Percentiles rank a stretch among this genome's conserved stretches.
phyloP scores from a whole-genome alignment of 2,888 invertebrate species.

The Polyommatus iphigenia region DNA sequence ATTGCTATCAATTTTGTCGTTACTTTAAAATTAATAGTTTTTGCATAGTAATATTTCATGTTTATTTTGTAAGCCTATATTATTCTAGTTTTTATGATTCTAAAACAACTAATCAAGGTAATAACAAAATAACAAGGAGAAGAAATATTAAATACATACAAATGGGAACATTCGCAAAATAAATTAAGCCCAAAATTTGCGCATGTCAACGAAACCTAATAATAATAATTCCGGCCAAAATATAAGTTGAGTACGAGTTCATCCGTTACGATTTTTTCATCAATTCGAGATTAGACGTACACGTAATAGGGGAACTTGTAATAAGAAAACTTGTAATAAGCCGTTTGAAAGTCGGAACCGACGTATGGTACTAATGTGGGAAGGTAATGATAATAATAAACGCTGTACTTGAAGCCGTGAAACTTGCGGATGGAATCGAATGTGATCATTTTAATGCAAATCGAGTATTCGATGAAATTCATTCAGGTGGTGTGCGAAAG shows the following conservation, averaged over 20 bases:
- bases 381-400: slow-evolving; percentile 41
- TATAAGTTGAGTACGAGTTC: neutral
- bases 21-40: neutral
- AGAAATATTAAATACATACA: too few species aligned
- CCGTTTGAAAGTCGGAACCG: slow-evolving; percentile 68
- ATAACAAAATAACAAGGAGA: neutral
- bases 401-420: neutral
- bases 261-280: slow-evolving; percentile 55
- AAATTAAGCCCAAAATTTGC: neutral
- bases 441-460: slow-evolving; percentile 22
- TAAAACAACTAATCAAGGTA: too few species aligned
- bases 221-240: neutral
- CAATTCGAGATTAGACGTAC: slow-evolving; percentile 56
- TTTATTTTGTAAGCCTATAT: too few species aligned
- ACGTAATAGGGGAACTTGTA: slow-evolving; percentile 75
- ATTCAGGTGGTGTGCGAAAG: slow-evolving; percentile 11
- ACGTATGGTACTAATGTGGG: slow-evolving; percentile 68
- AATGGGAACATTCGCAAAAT: neutral
- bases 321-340: slow-evolving; percentile 78
- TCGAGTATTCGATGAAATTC: neutral
- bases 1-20: neutral
- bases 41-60: neutral
- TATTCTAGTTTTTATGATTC: neutral
- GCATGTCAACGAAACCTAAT: neutral
- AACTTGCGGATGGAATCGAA: slow-evolving; percentile 13